Conservation (phyloP, 2,113 vertebrate genomes). For the Ameiurus melas region DNA sequence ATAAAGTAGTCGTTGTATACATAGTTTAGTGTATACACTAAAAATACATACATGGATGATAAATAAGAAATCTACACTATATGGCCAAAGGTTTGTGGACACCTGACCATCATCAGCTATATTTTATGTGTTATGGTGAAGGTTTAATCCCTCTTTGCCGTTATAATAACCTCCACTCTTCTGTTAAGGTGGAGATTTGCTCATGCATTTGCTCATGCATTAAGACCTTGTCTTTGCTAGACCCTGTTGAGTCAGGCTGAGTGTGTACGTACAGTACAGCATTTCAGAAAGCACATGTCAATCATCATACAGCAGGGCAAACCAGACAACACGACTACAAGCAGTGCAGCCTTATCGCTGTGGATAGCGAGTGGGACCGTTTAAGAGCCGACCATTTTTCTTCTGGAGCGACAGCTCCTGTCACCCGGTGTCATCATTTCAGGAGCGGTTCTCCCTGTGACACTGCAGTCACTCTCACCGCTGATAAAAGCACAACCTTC, state of each 20-base stretch:
- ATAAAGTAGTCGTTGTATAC: too few species aligned
- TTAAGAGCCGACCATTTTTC: background rate
- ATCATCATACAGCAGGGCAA: background rate
- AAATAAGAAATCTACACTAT: too few species aligned
- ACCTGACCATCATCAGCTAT: too few species aligned
- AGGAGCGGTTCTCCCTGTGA: background rate
- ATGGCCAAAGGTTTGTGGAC: too few species aligned
- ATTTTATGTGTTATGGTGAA: too few species aligned
- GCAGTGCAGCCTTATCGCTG: background rate
- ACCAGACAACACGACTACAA: background rate
- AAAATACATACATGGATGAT: background rate
- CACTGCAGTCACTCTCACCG: background rate
- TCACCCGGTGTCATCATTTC: slow-evolving; percentile 9
- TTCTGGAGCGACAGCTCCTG: background rate
- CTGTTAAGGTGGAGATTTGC: background rate
- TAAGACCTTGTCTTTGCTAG: background rate
- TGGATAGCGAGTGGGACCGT: background rate
- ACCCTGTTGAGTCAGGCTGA: background rate
- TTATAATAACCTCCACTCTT: background rate
- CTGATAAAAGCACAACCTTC: background rate
- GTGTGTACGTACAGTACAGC: background rate
- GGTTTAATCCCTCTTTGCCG: too few species aligned
- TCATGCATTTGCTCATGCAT: too few species aligned
- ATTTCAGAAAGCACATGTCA: background rate
- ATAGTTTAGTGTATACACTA: too few species aligned